These are phyloP conservation scores for Cataglyphis albicans DNA, from an alignment of 2,888 invertebrate species.

Conservation along the genomic window DNA sequence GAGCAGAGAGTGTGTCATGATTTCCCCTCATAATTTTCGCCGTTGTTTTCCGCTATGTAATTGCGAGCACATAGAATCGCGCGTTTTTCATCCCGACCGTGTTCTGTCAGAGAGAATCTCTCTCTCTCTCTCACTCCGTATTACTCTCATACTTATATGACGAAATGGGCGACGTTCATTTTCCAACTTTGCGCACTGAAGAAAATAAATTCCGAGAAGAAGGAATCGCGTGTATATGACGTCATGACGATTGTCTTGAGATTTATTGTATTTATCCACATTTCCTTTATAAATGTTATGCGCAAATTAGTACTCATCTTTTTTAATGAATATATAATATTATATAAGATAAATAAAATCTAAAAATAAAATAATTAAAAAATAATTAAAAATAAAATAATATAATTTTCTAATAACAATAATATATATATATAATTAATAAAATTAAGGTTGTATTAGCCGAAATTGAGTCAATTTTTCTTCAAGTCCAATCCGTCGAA, in stretches of 20 bases:
- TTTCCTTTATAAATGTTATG: neutral
- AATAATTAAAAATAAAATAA: neutral
- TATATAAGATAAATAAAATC: neutral
- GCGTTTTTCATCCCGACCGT: conserved; percentile 15
- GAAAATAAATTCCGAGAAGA: neutral
- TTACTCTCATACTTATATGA: conserved; percentile 19
- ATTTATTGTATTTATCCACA: neutral
- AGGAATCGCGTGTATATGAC: neutral
- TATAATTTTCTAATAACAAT: neutral
- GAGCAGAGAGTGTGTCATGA: conserved; percentile 13
- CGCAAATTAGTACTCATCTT: neutral
- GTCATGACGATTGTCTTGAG: neutral
- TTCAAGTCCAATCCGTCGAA: neutral
- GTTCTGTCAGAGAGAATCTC: conserved; percentile 33
- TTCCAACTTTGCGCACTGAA: conserved; percentile 22
- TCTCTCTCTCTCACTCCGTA: neutral
- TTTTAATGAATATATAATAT: neutral
- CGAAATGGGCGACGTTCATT: conserved; percentile 56
- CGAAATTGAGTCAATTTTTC: neutral
- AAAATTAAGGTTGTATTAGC: too few species aligned
- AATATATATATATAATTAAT: too few species aligned
- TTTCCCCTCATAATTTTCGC: conserved; percentile 27
- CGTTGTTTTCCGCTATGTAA: neutral
- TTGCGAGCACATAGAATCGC: neutral
- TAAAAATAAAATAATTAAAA: neutral